A percentile compares a stretch with the other conserved stretches of the same genome.
Conservation (phyloP, 2,797 vertebrate species). For the Brachyalestes nurse region DNA sequence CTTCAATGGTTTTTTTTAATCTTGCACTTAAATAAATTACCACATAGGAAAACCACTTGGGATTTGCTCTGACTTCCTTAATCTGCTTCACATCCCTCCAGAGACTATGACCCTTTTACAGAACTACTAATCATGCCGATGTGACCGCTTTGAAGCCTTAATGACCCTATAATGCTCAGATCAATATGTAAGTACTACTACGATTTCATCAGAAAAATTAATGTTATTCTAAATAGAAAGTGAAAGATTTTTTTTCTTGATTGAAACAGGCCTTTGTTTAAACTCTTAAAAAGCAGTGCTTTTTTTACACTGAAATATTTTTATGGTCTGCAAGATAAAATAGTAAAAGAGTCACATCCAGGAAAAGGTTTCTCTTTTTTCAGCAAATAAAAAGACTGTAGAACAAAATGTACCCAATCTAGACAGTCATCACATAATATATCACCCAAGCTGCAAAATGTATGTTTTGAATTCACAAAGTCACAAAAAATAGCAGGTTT, state of each 20-base stretch:
- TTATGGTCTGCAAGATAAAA: no score
- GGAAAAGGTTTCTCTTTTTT: no score
- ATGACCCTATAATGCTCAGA: conserved; percentile 70
- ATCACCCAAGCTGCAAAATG: no score
- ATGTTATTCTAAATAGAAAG: conserved; percentile 61
- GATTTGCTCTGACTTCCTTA: conserved; percentile 46
- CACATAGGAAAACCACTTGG: conserved; percentile 50
- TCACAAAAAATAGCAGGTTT: no score
- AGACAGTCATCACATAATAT: no score
- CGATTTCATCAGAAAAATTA: conserved; percentile 65
- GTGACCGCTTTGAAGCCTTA: conserved; percentile 64
- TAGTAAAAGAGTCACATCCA: no score
- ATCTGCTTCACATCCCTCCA: conserved; percentile 53
- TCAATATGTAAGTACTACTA: conserved; percentile 68
- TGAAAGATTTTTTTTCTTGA: conserved; percentile 42
- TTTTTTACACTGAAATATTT: neutral
- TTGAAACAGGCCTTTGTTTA: conserved; percentile 21
- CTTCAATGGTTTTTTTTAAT: conserved; percentile 49
- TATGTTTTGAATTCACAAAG: no score
- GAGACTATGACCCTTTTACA: conserved; percentile 62
- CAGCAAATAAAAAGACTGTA: no score
- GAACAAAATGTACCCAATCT: no score
- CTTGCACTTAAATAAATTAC: conserved; percentile 60
- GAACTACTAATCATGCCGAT: conserved; percentile 67
- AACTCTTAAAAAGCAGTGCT: conserved; percentile 15